Conservation (phyloP, 2,888 invertebrate species). For the Nipponacmea schrenckii region DNA sequence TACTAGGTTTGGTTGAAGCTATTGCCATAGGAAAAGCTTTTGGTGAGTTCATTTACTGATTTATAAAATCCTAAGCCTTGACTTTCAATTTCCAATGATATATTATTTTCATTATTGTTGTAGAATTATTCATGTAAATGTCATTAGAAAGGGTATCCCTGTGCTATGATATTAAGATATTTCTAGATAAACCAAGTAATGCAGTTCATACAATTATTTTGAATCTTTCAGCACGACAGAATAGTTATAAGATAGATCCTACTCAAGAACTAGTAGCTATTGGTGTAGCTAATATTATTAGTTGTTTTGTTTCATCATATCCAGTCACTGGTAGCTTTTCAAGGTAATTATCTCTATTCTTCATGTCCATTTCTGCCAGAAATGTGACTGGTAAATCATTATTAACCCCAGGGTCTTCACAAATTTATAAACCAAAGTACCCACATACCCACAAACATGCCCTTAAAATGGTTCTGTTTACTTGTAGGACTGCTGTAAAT, state of each 20-base stretch:
- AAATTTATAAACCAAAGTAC: no score
- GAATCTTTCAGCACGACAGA: constrained; percentile 61
- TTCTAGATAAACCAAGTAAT: no score
- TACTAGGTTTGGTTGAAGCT: constrained; percentile 88
- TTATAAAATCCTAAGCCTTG: background rate
- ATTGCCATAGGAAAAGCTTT: constrained; percentile 95
- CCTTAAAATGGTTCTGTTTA: no score
- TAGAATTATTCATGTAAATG: background rate
- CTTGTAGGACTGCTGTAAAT: constrained; percentile 85
- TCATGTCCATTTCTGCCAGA: no score
- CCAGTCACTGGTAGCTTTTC: constrained; percentile 76
- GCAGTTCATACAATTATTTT: no score
- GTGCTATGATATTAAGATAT: background rate
- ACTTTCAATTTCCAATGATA: background rate
- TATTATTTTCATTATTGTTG: background rate
- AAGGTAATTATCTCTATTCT: constrained; percentile 48
- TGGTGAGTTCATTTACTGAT: constrained; percentile 73
- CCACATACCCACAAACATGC: no score
- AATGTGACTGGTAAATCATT: no score
- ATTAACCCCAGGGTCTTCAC: no score
- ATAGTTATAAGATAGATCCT: constrained; percentile 76
- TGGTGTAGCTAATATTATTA: constrained; percentile 80
- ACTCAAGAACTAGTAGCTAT: constrained; percentile 92
- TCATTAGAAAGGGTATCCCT: background rate
- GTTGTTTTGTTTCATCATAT: constrained; percentile 86